Percentiles rank a stretch among this genome's conserved stretches.
Evolutionary conservation across 30 jellyfish, hydroid and myxozoan species (phyloP).

Genomic region (Chrysaora quinquecirrha): DNA sequence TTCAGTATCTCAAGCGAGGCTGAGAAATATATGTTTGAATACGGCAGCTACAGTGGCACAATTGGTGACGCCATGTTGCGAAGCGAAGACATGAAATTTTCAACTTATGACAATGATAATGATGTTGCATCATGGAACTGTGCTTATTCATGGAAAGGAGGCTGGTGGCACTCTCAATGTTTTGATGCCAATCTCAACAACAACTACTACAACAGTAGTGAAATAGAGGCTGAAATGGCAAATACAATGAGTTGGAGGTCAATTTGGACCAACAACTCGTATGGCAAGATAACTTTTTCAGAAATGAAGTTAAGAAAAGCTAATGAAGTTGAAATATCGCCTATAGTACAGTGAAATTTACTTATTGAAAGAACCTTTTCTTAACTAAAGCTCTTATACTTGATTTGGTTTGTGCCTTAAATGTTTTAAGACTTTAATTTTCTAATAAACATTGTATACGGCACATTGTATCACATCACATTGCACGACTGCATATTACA

Average conservation of each 20-base stretch:
- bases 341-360: no score
- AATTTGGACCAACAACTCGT: neutral
- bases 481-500: no score
- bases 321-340: no score
- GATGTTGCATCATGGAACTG: slow-evolving; percentile 10
- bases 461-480: no score
- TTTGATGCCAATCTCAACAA: slow-evolving; percentile 31
- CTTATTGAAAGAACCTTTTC: no score
- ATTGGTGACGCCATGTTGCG: slow-evolving; percentile 37
- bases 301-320: neutral
- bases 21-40: slow-evolving; percentile 8
- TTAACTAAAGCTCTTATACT: no score
- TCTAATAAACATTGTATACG: no score
- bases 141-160: slow-evolving; percentile 32
- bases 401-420: no score
- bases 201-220: neutral
- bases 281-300: neutral
- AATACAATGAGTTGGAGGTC: neutral
- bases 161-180: slow-evolving; percentile 43
- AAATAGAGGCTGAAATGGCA: neutral
- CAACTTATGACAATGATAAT: slow-evolving; percentile 46
- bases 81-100: slow-evolving; percentile 7
- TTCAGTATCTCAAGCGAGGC: slow-evolving; percentile 33
- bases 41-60: slow-evolving; percentile 28
- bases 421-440: no score